A percentile compares a stretch with the other conserved stretches of the same genome.
These are phyloP conservation scores for Galeopsomyia nigrocyanea DNA, from an alignment of 2,888 invertebrate species.

Conservation along the genomic window DNA sequence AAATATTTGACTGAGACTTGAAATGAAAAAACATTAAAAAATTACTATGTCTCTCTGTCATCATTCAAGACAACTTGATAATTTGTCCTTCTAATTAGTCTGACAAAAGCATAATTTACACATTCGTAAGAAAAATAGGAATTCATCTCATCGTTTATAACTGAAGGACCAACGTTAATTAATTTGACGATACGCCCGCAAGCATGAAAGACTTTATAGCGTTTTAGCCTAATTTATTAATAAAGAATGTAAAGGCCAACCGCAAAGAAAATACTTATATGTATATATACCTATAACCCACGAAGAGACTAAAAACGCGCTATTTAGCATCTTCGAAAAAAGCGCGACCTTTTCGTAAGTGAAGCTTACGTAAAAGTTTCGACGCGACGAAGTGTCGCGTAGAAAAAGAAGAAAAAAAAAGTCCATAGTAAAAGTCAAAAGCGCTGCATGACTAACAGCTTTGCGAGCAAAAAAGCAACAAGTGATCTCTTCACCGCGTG, in stretches of 20 bases:
- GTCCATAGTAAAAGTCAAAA: no score
- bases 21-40: no score
- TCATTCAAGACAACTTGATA: no score
- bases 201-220: not conserved
- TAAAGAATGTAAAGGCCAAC: constrained; percentile 24
- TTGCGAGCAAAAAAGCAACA: not conserved
- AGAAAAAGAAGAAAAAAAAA: no score
- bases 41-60: no score
- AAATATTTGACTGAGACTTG: no score
- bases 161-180: constrained; percentile 8
- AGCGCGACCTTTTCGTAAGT: not conserved
- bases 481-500: not conserved
- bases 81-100: no score
- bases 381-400: no score
- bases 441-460: not conserved
- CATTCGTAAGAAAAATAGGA: no score
- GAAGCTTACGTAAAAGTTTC: no score
- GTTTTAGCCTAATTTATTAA: constrained; percentile 22
- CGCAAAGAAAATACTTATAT: constrained; percentile 9
- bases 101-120: no score
- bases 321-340: not conserved
- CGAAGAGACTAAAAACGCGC: constrained; percentile 20
- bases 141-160: constrained; percentile 19
- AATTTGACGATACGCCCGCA: not conserved
- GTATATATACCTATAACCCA: no score